Percentiles rank a stretch among this genome's conserved stretches.
phyloP scores from a whole-genome alignment of 2,888 invertebrate species.

The Sarcophaga subvicina region DNA sequence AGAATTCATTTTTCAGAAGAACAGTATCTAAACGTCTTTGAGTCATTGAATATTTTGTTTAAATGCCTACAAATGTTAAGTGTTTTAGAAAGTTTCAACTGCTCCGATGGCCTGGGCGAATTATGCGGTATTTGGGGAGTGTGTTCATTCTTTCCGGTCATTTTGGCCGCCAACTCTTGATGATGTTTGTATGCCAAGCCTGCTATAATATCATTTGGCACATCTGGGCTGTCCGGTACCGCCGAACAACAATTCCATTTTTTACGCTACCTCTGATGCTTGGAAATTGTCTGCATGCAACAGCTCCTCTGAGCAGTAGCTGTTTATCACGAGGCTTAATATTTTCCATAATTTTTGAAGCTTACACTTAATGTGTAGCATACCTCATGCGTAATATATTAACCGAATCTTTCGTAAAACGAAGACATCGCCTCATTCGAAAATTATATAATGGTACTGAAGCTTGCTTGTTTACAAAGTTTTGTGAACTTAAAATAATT shows the following conservation, averaged over 20 bases:
- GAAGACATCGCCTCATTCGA: too few relatives aligned
- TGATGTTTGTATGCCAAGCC: slow-evolving; percentile 78
- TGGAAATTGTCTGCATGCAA: slow-evolving; percentile 80
- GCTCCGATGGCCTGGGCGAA: slow-evolving; percentile 66
- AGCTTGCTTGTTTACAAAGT: too few relatives aligned
- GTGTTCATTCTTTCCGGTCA: slow-evolving; percentile 70
- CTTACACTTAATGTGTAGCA: too few relatives aligned
- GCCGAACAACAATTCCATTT: slow-evolving; percentile 85
- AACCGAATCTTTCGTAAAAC: too few relatives aligned
- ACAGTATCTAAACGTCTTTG: too few relatives aligned
- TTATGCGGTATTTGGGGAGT: slow-evolving; percentile 67
- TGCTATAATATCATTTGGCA: slow-evolving; percentile 82
- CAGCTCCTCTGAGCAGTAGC: slow-evolving; percentile 68
- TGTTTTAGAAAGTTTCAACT: slow-evolving; percentile 36
- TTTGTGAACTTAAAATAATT: too few relatives aligned
- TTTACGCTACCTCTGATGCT: slow-evolving; percentile 82
- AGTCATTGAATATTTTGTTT: too few relatives aligned
- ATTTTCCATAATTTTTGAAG: too few relatives aligned
- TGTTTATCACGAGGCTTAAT: slow-evolving; percentile 36
- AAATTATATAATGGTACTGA: too few relatives aligned
- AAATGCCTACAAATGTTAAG: too few relatives aligned
- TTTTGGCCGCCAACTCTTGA: slow-evolving; percentile 67
- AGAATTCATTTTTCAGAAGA: too few relatives aligned
- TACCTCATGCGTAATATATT: too few relatives aligned
- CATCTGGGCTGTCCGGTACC: slow-evolving; percentile 84